phyloP scores from a whole-genome alignment of 1,140 invertebrate species.

The Maconellicoccus hirsutus region DNA sequence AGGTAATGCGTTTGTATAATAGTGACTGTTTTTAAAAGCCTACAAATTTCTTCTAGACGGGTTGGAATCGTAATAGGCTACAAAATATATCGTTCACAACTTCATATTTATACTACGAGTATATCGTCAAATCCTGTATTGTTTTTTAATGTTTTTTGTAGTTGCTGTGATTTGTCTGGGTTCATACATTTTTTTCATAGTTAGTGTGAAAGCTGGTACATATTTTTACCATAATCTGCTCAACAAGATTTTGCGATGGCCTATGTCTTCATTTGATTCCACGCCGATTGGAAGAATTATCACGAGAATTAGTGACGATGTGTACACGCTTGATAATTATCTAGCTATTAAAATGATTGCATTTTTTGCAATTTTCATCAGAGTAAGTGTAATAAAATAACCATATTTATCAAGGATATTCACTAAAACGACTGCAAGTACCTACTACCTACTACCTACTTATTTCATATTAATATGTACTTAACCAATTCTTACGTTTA shows the following conservation, averaged over 20 bases:
- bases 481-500: no score
- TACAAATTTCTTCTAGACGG: no score
- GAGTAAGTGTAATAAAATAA: background rate
- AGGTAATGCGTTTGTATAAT: background rate
- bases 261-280: slow-evolving; percentile 74
- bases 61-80: no score
- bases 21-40: background rate
- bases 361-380: background rate
- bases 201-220: slow-evolving; percentile 46
- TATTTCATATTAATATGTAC: no score
- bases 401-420: no score
- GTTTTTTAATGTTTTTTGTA: no score
- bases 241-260: slow-evolving; percentile 56
- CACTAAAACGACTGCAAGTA: no score
- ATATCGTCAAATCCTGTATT: no score
- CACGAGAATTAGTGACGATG: slow-evolving; percentile 62
- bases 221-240: slow-evolving; percentile 65
- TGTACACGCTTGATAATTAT: slow-evolving; percentile 49
- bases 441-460: slow-evolving; percentile 19
- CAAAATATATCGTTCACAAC: no score
- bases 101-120: no score
- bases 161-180: no score
- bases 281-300: slow-evolving; percentile 77
- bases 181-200: background rate
- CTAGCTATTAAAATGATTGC: background rate